Evolutionary conservation across 2,888 invertebrate genomes (phyloP).

Genomic region (Perizoma flavofasciatum): DNA sequence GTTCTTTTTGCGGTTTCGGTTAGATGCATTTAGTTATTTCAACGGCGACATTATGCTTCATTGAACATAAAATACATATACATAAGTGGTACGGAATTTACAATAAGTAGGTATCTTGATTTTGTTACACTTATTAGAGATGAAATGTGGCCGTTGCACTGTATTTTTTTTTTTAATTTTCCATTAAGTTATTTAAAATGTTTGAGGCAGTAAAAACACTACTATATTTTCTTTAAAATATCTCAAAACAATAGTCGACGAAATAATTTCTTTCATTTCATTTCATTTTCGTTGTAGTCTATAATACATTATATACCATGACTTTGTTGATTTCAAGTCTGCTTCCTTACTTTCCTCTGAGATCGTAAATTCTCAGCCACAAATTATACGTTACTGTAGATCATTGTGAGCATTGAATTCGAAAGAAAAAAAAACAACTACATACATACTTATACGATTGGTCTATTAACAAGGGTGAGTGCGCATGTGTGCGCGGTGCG

Average conservation of each 20-base stretch:
- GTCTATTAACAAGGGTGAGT: conserved; percentile 34
- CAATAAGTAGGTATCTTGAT: conserved; percentile 13
- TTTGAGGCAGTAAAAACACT: too few relatives aligned
- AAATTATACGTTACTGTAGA: conserved; percentile 14
- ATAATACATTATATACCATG: too few relatives aligned
- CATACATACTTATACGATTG: too few relatives aligned
- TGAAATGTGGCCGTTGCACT: too few relatives aligned
- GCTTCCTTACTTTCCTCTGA: conserved; percentile 17
- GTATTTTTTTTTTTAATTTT: too few relatives aligned
- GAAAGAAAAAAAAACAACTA: too few relatives aligned
- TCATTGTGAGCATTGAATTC: not conserved
- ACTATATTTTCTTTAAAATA: too few relatives aligned
- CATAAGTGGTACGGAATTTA: too few relatives aligned
- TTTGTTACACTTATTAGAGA: conserved; percentile 23
- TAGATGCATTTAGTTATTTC: conserved; percentile 38
- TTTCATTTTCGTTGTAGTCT: too few relatives aligned
- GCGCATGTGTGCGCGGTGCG: conserved; percentile 81
- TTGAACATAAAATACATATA: conserved; percentile 24
- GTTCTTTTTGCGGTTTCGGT: conserved; percentile 46
- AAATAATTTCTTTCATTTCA: too few relatives aligned
- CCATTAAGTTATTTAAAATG: too few relatives aligned
- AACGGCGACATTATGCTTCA: conserved; percentile 29
- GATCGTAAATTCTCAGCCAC: conserved; percentile 12
- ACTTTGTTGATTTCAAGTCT: conserved; percentile 21
- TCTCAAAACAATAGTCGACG: too few relatives aligned